Evolutionary conservation across 2,797 vertebrate species (phyloP), one percentile per base, ranked within the genome.

Genomic region (Chelon labrosus): DNA sequence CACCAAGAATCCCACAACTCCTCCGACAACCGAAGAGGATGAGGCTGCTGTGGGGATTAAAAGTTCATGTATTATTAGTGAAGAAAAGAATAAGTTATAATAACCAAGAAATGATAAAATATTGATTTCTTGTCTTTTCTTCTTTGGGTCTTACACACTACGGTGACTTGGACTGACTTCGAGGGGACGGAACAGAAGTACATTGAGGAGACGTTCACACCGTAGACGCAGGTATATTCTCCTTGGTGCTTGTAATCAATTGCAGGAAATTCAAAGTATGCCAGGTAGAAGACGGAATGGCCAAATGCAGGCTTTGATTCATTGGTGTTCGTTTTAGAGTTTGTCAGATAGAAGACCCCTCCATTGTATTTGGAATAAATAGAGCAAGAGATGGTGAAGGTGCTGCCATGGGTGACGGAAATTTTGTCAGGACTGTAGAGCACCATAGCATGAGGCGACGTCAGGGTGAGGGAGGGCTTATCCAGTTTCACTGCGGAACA

Each of bases 321-420:
- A 12, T 37, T 76, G 53, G 27, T 9, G 56, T 54, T 90, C 1
- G 3, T 64, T 16, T 80, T 73, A 0, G 64, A 59, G 35, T 74
- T 86, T 20, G 7, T 74, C 74, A 95, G 79, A 35, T 83, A 67
- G 83, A 94, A 94, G 16, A 49, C 41, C 7, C 94, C 94, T 20
- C 61, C 76, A 5, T 75, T 0, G 56, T 87, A 92, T 56, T 2
- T 84, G 47, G 92, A 87, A 42, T 87, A 66, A 69, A 67, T 82
- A 1, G 89, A 91, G 73, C 94, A 95, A 1, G 85, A 87, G 79
- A 95, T 44, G 7, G 88, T 85, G 77, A 95, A 92, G 72, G 65
- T 64, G 56, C 62, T 83, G 68, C 92, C 93, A 66, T 68, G n/a
- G 20, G 11, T 71, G 68, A 94, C 65, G 0, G 91, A 75, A 74